Evolutionary conservation across 2,113 vertebrate species (phyloP).

Genomic region (Channa argus): DNA sequence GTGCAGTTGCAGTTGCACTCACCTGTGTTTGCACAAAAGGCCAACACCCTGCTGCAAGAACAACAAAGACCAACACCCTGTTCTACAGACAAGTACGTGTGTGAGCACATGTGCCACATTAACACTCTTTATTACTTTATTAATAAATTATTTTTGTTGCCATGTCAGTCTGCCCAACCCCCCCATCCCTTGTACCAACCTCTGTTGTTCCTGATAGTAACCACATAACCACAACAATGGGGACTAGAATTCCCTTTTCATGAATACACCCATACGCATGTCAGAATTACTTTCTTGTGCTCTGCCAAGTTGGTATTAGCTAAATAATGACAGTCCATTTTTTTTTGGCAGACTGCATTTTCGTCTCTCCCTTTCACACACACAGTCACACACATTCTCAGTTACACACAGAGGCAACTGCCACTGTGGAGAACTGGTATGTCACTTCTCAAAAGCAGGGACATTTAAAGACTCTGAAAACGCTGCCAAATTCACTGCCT

Average conservation of each 20-base stretch:
- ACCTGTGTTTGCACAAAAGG: slow-evolving; percentile 64
- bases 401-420: slow-evolving; percentile 7
- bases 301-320: not conserved
- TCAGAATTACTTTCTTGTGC: slow-evolving; percentile 2
- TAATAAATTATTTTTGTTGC: not conserved
- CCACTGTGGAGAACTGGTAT: not conserved
- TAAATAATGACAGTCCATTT: slow-evolving; percentile 13
- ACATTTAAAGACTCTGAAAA: not conserved
- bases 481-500: not conserved
- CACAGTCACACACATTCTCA: not conserved
- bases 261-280: slow-evolving; percentile 30
- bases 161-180: not conserved
- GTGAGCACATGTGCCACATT: too few species aligned
- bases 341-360: slow-evolving; percentile 11
- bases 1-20: slow-evolving; percentile 30
- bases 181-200: slow-evolving; percentile 16
- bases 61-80: slow-evolving; percentile 61
- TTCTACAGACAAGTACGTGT: not conserved
- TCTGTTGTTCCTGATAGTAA: too few species aligned
- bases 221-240: slow-evolving; percentile 42
- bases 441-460: not conserved
- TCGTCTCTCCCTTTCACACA: not conserved
- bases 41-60: slow-evolving; percentile 56
- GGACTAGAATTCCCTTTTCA: slow-evolving; percentile 55
- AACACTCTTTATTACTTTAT: too few species aligned